Evolutionary conservation across 2,113 vertebrate species (phyloP), one percentile per base, ranked within the genome.

Genomic region (Sander vitreus): DNA sequence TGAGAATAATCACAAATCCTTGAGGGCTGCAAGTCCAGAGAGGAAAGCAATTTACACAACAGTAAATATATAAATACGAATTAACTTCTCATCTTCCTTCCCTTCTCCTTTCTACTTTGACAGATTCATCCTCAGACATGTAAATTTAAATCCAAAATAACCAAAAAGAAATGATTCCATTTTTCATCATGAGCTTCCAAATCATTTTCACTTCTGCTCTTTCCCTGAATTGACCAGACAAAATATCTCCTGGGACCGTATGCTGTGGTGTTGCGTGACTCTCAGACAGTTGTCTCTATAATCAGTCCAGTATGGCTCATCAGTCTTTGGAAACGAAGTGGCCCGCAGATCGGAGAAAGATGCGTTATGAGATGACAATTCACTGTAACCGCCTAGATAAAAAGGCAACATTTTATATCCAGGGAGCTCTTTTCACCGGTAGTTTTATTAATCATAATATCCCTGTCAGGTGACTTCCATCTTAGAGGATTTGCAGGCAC

Each of bases 221-320:
- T 63, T 19, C 16, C 68, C 71, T 80, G 47, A 65, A 43, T 58
- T 62, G 65, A 65, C 62, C 76, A 10, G 70, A 77, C 59, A 76
- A 80, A 83, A 90, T 50, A 81, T 80, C 64, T 45, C 48, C 70
- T 33, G 60, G 51, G 69, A 84, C 58, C 30, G 69, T 59, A 79
- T 66, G 70, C 76, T 80, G 60, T 64, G 60, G 59, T 51, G 69
- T 78, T 90, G 87, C 80, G 48, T 93, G 91, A 91, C 86, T 92
- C 12, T 79, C 79, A 79, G 73, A 63, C 88, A 84, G 88, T 92
- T 94, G 80, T 88, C 77, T 92, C 68, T 66, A 72, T 86, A 90
- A 92, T 93, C 83, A 83, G 80, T 81, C 70, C 85, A 93, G 78
- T 82, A 85, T 87, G 86, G 81, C 57, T 88, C 77, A 84, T 90